These are phyloP conservation scores for Leptosomus discolor DNA, from an alignment of 2,113 vertebrate species.

Conservation along the genomic window DNA sequence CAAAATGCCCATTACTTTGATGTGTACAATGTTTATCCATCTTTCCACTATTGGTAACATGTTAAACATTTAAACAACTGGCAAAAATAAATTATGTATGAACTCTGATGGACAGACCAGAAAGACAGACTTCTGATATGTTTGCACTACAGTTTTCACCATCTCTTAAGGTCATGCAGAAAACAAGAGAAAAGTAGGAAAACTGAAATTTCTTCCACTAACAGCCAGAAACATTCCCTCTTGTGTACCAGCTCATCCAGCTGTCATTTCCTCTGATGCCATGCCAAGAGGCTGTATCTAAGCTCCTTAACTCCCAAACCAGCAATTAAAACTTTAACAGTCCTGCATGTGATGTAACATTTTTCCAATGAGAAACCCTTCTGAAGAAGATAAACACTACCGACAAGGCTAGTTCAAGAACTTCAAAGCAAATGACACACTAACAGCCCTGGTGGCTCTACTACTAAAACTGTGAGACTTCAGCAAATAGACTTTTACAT, in stretches of 20 bases:
- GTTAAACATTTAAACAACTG: not conserved
- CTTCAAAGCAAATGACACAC: not conserved
- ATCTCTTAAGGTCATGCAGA: not conserved
- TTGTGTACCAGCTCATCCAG: not conserved
- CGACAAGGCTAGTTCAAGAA: not conserved
- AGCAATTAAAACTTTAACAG: not conserved
- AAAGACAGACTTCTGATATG: not conserved
- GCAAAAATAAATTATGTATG: not conserved
- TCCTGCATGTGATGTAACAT: not conserved
- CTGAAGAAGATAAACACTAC: not conserved
- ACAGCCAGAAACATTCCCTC: not conserved
- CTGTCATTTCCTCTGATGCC: not conserved
- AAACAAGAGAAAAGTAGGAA: not conserved
- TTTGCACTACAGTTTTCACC: not conserved
- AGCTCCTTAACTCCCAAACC: not conserved
- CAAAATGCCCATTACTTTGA: not conserved
- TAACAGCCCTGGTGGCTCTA: not conserved
- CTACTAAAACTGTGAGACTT: not conserved
- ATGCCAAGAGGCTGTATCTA: not conserved
- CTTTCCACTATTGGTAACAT: not conserved
- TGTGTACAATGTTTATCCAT: fast-evolving
- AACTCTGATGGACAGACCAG: not conserved
- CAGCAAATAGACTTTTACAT: not conserved
- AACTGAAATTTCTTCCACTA: not conserved
- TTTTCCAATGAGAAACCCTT: not conserved